Percentiles rank a stretch among this genome's conserved stretches.
phyloP scores from a whole-genome alignment of 2,888 invertebrate genomes.

The Hybos culiciformis region DNA sequence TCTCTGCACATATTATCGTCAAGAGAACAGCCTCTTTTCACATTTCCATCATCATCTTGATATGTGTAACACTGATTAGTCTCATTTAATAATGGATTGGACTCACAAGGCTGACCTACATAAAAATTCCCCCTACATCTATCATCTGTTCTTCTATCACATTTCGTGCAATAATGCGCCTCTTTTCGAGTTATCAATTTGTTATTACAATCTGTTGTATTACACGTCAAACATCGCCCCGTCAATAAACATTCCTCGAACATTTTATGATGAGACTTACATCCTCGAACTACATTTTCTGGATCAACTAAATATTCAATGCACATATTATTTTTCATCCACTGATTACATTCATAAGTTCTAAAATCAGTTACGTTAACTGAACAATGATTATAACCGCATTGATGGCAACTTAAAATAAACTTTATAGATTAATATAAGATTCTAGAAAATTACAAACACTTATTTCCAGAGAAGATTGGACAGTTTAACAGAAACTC shows the following conservation, averaged over 20 bases:
- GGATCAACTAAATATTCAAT: conserved; percentile 20
- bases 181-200: not conserved
- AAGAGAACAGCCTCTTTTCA: conserved; percentile 7
- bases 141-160: conserved; percentile 6
- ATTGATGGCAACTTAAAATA: conserved; percentile 26
- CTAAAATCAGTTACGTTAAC: conserved; percentile 1
- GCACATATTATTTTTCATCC: conserved; percentile 15
- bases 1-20: not conserved
- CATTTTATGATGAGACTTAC: conserved; percentile 18
- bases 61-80: conserved; percentile 3
- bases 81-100: not conserved
- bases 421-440: too few relatives aligned
- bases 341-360: not conserved
- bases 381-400: conserved; percentile 14
- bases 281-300: conserved; percentile 22
- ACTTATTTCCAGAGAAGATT: too few relatives aligned
- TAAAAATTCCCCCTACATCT: not conserved
- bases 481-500: too few relatives aligned
- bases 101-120: not conserved
- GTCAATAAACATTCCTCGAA: not conserved
- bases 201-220: not conserved
- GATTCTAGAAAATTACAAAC: too few relatives aligned
- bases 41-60: not conserved
- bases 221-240: not conserved
- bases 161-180: conserved; percentile 3